Evolutionary conservation across 2,113 vertebrate genomes (phyloP), one percentile per base, ranked within the genome.

Genomic region (Circaetus gallicus): DNA sequence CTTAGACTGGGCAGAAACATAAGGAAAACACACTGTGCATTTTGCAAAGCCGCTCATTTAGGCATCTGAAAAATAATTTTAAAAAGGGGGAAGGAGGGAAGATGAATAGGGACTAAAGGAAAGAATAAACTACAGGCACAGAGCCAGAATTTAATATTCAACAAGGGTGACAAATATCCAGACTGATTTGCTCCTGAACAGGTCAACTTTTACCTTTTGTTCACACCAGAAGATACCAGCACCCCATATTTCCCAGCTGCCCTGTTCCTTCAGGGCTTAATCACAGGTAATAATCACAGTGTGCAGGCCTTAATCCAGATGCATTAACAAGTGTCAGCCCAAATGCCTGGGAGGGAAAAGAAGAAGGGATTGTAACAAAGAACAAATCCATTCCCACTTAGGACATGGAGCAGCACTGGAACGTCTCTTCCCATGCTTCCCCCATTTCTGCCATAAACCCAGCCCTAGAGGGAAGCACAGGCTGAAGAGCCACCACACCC

Each of bases 1-100:
- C 52, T 47, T 71, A 36, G 24, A 7, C 74, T 71, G 45, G 55
- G 70, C 73, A 93, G 73, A 76, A 96, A 59, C 67, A 55, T 63
- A 83, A 83, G 70, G 82, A 90, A 97, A 97, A 82, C 66, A 81
- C 31, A 42, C n/a, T 59, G 52, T 65, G 34, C 61, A 15, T 96
- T 90, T 92, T 94, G 74, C 90, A 96, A 93, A 95, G 66, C 67
- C 21, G 2, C 86, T 96, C 69, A 69, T 90, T 90, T 85, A 86
- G 31, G 76, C 56, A 86, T 56, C 71, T 32, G 47, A 89, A 96
- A 95, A 95, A 77, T 45, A 66, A 67, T 13, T 40, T 22, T 3
- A 28, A 28, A 77, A 82, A 81, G 65, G 58, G 19, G 16, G 15
- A 53, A 73, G 32, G 26, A 86, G 13, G 43, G 49, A 93, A 76